phyloP scores from a whole-genome alignment of 2,797 vertebrate genomes.

The Gambusia yucatana region DNA sequence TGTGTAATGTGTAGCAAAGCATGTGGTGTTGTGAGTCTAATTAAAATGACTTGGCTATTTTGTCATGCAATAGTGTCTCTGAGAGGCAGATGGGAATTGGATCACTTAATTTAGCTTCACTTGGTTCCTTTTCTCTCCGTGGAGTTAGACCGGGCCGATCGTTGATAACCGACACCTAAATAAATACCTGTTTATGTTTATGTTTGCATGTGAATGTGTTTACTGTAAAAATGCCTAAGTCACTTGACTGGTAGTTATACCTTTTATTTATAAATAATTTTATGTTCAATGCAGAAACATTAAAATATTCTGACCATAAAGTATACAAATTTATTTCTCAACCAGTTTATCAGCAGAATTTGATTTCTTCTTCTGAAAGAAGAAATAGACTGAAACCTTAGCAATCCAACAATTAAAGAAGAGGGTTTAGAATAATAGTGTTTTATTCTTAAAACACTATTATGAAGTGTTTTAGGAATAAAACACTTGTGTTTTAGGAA shows the following conservation, averaged over 20 bases:
- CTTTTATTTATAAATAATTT: slow-evolving; percentile 54
- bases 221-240: slow-evolving; percentile 40
- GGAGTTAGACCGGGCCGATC: slow-evolving; percentile 53
- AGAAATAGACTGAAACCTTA: slow-evolving; percentile 37
- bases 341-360: slow-evolving; percentile 55
- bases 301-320: slow-evolving; percentile 53
- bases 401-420: slow-evolving; percentile 45
- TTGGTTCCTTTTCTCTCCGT: slow-evolving; percentile 54
- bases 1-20: slow-evolving; percentile 64
- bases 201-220: slow-evolving; percentile 8
- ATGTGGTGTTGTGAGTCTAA: slow-evolving; percentile 68
- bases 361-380: slow-evolving; percentile 51
- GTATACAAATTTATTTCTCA: slow-evolving; percentile 39
- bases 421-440: too few species aligned
- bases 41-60: slow-evolving; percentile 75
- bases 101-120: slow-evolving; percentile 65
- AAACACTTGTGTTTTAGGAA: too few species aligned
- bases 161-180: slow-evolving; percentile 41
- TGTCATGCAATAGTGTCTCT: slow-evolving; percentile 55
- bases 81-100: slow-evolving; percentile 66
- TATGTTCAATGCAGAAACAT: slow-evolving; percentile 38
- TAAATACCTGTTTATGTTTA: slow-evolving; percentile 20
- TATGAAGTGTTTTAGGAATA: too few species aligned
- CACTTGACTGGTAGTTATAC: slow-evolving; percentile 58
- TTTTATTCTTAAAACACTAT: too few species aligned